phyloP scores from a whole-genome alignment of 2,113 vertebrate species.

The Pelusios castaneus region DNA sequence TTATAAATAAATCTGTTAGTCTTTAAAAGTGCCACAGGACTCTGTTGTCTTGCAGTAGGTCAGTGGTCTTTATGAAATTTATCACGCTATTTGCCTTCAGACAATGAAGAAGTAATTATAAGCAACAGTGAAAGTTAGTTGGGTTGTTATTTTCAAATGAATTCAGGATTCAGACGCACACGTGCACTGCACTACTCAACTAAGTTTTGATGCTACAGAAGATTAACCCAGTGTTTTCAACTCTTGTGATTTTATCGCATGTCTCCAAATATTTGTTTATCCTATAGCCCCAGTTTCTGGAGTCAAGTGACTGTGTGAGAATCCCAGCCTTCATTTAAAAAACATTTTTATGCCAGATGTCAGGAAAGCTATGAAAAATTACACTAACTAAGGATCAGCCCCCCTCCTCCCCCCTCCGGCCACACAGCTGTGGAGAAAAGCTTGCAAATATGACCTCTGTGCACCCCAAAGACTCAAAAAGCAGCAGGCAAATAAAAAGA shows the following conservation, averaged over 20 bases:
- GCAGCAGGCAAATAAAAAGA: neutral
- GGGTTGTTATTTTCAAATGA: neutral
- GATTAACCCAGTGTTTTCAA: neutral
- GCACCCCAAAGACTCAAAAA: neutral
- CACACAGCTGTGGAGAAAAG: neutral
- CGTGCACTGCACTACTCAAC: neutral
- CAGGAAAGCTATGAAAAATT: neutral
- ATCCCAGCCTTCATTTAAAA: neutral
- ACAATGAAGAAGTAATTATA: neutral
- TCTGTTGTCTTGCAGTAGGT: too few relatives aligned
- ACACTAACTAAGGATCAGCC: neutral
- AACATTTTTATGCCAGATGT: neutral
- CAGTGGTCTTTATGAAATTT: neutral
- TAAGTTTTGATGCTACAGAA: neutral
- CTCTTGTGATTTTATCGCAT: neutral
- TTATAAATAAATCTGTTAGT: too few relatives aligned
- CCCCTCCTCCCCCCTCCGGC: neutral
- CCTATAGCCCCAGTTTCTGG: neutral
- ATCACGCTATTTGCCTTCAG: rapidly evolving
- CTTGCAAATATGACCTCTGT: neutral
- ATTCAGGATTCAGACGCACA: neutral
- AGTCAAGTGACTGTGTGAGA: neutral
- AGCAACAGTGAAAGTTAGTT: neutral
- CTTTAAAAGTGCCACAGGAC: too few relatives aligned
- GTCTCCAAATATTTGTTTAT: neutral